Evolutionary conservation across 2,888 invertebrate genomes (phyloP).

Genomic region (Candidula unifasciata): DNA sequence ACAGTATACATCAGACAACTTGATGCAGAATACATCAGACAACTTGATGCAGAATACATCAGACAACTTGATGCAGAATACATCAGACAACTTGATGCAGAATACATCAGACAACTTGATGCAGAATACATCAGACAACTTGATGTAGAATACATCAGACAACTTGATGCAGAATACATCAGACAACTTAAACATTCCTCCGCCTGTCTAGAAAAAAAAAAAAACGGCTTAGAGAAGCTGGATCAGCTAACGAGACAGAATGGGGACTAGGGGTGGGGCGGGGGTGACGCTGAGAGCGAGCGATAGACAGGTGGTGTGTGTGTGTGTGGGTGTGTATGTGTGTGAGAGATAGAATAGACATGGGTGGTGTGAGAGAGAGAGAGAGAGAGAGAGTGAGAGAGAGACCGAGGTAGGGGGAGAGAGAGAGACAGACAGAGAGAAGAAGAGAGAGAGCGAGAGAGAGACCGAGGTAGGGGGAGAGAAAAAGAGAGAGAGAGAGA

Average conservation of each 20-base stretch:
- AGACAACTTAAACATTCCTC: too few relatives aligned
- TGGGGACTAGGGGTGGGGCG: neutral
- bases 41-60: too few relatives aligned
- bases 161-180: too few relatives aligned
- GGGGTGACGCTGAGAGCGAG: neutral
- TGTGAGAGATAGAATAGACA: neutral
- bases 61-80: too few relatives aligned
- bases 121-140: too few relatives aligned
- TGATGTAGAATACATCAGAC: too few relatives aligned
- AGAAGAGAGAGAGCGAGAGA: neutral
- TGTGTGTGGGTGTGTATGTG: neutral
- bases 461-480: neutral
- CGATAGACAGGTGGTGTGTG: neutral
- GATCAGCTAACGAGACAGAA: neutral
- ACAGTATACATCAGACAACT: too few relatives aligned
- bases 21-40: too few relatives aligned
- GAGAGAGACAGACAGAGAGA: neutral
- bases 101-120: too few relatives aligned
- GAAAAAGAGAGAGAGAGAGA: neutral
- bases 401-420: neutral
- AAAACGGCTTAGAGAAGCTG: neutral
- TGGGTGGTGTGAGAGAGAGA: neutral
- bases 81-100: too few relatives aligned
- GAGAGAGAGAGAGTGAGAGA: neutral
- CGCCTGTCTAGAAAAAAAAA: too few relatives aligned